A percentile compares a stretch with the other conserved stretches of the same genome.
Conservation (phyloP, 2,797 vertebrate genomes). For the Poeciliopsis infans region DNA sequence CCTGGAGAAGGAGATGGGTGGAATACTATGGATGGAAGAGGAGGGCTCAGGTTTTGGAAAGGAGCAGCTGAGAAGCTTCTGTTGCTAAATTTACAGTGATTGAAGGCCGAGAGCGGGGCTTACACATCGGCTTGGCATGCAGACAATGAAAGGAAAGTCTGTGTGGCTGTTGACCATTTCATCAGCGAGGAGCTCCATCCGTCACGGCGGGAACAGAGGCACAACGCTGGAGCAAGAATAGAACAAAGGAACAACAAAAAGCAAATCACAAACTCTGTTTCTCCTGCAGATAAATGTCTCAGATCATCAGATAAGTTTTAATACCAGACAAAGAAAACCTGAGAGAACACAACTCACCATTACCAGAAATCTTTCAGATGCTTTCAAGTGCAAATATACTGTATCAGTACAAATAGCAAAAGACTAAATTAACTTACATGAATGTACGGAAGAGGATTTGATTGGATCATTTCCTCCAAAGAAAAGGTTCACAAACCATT, state of each 20-base stretch:
- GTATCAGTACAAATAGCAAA: too few relatives aligned
- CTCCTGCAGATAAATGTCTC: neutral
- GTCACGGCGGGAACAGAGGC: neutral
- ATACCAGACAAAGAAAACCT: neutral
- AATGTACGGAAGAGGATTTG: too few relatives aligned
- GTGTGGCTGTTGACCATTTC: slow-evolving; percentile 36
- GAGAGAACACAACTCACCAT: neutral
- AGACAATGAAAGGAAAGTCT: slow-evolving; percentile 69
- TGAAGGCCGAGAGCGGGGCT: slow-evolving; percentile 56
- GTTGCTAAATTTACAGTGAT: slow-evolving; percentile 88
- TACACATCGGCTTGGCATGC: slow-evolving; percentile 74
- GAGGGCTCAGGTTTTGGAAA: slow-evolving; percentile 82
- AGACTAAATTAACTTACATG: too few relatives aligned
- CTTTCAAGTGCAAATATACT: too few relatives aligned
- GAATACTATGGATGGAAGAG: slow-evolving; percentile 80
- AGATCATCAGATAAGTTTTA: neutral
- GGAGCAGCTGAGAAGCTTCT: slow-evolving; percentile 79
- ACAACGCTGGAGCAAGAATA: slow-evolving; percentile 27
- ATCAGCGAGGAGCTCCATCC: slow-evolving; percentile 43
- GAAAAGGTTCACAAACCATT: too few relatives aligned
- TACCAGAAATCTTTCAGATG: neutral
- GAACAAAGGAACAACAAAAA: slow-evolving; percentile 2
- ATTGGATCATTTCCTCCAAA: too few relatives aligned
- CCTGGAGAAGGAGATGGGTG: slow-evolving; percentile 82
- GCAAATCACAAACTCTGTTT: neutral